Base-by-base conservation (phyloP, 1,140 invertebrate species). In the Mactra quadrangularis region DNA sequence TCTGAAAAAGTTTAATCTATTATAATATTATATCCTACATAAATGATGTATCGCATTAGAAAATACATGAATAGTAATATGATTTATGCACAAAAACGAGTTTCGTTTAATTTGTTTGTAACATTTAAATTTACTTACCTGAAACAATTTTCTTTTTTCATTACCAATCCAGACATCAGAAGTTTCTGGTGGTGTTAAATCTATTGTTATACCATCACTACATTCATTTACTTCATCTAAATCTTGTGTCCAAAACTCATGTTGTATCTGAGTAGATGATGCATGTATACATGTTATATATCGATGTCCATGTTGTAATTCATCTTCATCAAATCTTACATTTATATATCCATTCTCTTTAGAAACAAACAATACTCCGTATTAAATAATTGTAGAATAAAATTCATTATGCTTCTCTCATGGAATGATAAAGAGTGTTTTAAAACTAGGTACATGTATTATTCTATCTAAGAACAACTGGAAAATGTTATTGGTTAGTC, bases 251-350 rank as follows among this genome's bases (percentile, higher is more conserved):
- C 85, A 89, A n/a, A 84, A 82, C 59, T 89, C 87, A 72, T 79
- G 71, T 1, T 70, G 19, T 3, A 85, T 50, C 15, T 47, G 31
- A 9, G 75, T 83, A 0, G 38, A 57, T 1, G 83, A 70, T 19
- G 88, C 88, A 82, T 85, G 71, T 4, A 90, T 82, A 52, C 89
- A 90, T 27, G 89, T 78, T 29, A 83, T 64, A 60, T 89, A 90
- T 4, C 85, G 81, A n/a, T 82, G 70, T 0, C 89, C 89, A 71
- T 88, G 82, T 27, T 55, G 38, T 19, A 89, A 31, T 31, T 76
- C 71, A 11, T 55, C 72, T 1, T 35, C 31, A 35, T 55, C 27
- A 33, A 86, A 86, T 13, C 53, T 25, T 3, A 57, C 79, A 52
- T 85, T 85, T 4, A 85, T 38, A 25, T 66, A 83, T 52, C 74